Evolutionary conservation across 2,888 invertebrate species (phyloP).

Genomic region (Hypolimnas misippus): DNA sequence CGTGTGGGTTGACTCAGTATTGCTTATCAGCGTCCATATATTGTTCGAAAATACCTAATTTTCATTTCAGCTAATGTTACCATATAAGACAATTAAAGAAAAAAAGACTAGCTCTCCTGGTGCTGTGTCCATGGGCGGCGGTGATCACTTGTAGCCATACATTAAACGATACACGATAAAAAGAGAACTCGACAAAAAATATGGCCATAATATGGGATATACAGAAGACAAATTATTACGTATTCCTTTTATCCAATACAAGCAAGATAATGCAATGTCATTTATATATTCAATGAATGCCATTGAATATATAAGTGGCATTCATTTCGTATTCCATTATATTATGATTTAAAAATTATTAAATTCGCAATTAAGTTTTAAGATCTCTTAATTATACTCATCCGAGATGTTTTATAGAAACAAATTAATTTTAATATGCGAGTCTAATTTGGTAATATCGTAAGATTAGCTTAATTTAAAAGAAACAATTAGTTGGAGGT

Average conservation of each 20-base stretch:
- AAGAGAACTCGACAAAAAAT: too few species aligned
- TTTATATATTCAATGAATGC: neutral
- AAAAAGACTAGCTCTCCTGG: too few species aligned
- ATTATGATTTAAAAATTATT: neutral
- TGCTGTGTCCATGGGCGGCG: too few species aligned
- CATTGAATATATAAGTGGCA: conserved; percentile 5
- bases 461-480: conserved; percentile 31
- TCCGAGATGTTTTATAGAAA: conserved; percentile 13
- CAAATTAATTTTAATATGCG: conserved; percentile 32
- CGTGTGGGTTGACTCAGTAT: too few species aligned
- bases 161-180: too few species aligned
- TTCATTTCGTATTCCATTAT: neutral
- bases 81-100: too few species aligned
- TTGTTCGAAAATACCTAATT: too few species aligned
- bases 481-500: conserved; percentile 27
- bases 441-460: conserved; percentile 31
- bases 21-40: too few species aligned
- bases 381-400: conserved; percentile 8
- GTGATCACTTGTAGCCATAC: too few species aligned
- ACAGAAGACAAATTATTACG: neutral
- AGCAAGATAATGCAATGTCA: neutral
- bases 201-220: too few species aligned
- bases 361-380: conserved; percentile 11
- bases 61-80: too few species aligned
- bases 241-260: neutral